These are phyloP conservation scores for Pterophyllum scalare DNA, from an alignment of 2,113 vertebrate species.

Conservation along the genomic window DNA sequence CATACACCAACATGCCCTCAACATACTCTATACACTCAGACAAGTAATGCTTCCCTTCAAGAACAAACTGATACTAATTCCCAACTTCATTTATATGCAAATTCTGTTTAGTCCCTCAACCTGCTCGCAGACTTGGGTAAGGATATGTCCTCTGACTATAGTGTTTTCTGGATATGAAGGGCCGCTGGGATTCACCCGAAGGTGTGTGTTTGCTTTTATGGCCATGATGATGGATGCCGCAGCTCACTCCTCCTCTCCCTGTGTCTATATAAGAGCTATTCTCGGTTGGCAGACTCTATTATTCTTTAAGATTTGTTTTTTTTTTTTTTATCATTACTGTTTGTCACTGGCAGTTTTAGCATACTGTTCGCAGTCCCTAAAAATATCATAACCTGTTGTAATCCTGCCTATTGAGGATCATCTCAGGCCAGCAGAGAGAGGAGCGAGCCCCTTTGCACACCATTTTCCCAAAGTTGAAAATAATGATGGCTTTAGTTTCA, in stretches of 20 bases:
- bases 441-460: slow-evolving; percentile 10
- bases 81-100: slow-evolving; percentile 61
- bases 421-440: background rate
- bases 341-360: background rate
- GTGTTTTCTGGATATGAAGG: slow-evolving; percentile 19
- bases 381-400: slow-evolving; percentile 2
- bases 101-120: slow-evolving; percentile 31
- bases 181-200: slow-evolving; percentile 31
- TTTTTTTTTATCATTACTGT: background rate
- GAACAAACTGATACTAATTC: slow-evolving; percentile 49
- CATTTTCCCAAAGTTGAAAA: slow-evolving; percentile 32
- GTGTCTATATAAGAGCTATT: background rate
- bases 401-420: background rate
- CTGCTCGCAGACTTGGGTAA: slow-evolving; percentile 34
- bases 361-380: background rate
- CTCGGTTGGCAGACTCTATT: background rate
- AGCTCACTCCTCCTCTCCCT: background rate
- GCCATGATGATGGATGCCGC: slow-evolving; percentile 47
- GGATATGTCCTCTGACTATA: slow-evolving; percentile 38
- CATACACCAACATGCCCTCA: slow-evolving; percentile 13
- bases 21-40: slow-evolving; percentile 19
- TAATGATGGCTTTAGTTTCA: slow-evolving; percentile 44
- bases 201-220: slow-evolving; percentile 40
- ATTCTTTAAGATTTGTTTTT: slow-evolving; percentile 14
- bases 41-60: slow-evolving; percentile 31